Base-by-base conservation (phyloP, 2,113 vertebrate genomes). In the Phoxinus phoxinus region DNA sequence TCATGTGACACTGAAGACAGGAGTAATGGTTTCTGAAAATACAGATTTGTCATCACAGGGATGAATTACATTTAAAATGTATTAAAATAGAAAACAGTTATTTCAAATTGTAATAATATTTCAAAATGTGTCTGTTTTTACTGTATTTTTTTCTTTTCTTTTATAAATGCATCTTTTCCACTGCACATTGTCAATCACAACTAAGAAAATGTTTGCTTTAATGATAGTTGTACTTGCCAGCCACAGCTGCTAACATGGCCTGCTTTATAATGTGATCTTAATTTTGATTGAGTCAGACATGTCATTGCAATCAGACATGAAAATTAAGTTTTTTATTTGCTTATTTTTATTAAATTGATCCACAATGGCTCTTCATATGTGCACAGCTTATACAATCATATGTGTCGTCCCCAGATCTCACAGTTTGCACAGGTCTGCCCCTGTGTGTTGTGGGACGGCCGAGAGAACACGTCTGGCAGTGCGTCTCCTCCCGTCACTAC, bases 401-500 rank as follows among this genome's bases (percentile, higher is more conserved):
- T 78, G 51, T 81, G 23, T 63, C 41, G 2, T 85, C 4, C 32
- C 3, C 85, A 85, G 86, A 51, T 87, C 69, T 77, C 63, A 83
- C 59, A 41, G 56, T 32, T n/a, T 25, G 21, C 56, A 72, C 30
- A 56, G 3, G 17, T 32, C 19, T 8, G 30, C n/a, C 6, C 58
- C 88, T 0, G 86, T 94, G 69, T 90, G 73, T 83, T 91, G 94
- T 72, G 91, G 89, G 80, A 94, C 97, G 1, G 76, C 35, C 0
- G 86, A 94, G 72, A 91, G 63, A 83, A 90, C 94, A 58, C 91
- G 88, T 76, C 94, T 97, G 2, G 69, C 91, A 37, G 79, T 91
- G 23, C 83, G 85, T 48, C 76, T 94, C 21, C 90, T 96, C 53
- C 92, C 93, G 83, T 95, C 88, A 0, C 95, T 97, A 90, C 94